Percentiles rank a stretch among this genome's conserved stretches.
Conservation (phyloP, 2,797 vertebrate genomes). For the Acanthurus tractus region DNA sequence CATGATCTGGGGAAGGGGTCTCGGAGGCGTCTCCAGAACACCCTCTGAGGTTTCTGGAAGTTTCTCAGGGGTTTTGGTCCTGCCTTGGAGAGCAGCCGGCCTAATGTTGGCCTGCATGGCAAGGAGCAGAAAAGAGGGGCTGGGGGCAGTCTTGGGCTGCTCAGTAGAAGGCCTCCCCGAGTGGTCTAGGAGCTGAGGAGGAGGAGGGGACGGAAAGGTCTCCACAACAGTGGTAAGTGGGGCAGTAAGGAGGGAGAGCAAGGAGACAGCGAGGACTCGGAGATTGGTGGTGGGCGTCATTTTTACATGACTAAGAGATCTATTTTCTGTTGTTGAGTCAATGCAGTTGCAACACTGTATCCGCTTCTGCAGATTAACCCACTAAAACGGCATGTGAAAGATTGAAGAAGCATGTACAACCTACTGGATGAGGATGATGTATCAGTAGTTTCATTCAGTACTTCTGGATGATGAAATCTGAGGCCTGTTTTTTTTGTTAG, state of each 20-base stretch:
- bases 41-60: constrained; percentile 63
- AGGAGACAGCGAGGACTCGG: constrained; percentile 81
- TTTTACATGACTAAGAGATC: constrained; percentile 88
- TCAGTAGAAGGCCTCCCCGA: constrained; percentile 63
- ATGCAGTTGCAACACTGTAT: constrained; percentile 78
- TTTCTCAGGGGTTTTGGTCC: constrained; percentile 57
- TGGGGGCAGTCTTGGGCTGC: constrained; percentile 66
- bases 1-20: constrained; percentile 87
- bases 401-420: constrained; percentile 62
- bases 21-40: constrained; percentile 78
- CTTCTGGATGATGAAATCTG: constrained; percentile 26
- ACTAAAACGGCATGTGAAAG: constrained; percentile 75
- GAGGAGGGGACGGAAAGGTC: constrained; percentile 70
- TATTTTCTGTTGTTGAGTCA: constrained; percentile 86
- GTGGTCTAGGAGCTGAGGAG: constrained; percentile 65
- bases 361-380: constrained; percentile 74
- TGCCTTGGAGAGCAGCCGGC: constrained; percentile 70
- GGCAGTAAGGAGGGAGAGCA: constrained; percentile 83
- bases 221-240: constrained; percentile 76
- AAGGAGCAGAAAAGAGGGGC: constrained; percentile 69
- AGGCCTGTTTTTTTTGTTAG: constrained; percentile 13
- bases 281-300: constrained; percentile 87
- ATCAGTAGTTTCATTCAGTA: constrained; percentile 62
- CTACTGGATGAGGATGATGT: constrained; percentile 52
- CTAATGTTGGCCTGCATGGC: constrained; percentile 68